Evolutionary conservation across 1,140 invertebrate genomes (phyloP).

Genomic region (Polypedilum vanderplanki): DNA sequence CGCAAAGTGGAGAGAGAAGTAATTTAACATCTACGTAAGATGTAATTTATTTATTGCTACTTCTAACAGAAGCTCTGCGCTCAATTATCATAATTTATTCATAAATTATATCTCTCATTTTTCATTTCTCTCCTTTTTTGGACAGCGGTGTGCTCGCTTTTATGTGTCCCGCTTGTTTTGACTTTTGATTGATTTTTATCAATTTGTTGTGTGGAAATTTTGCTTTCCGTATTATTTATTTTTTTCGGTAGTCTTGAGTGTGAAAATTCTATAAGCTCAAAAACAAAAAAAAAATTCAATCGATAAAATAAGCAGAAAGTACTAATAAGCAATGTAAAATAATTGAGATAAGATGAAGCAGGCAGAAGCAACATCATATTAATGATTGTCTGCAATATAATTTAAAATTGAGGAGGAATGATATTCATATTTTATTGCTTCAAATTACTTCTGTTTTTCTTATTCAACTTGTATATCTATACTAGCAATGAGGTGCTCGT

Average conservation of each 20-base stretch:
- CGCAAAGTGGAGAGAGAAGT: not conserved
- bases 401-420: not conserved
- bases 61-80: conserved; percentile 23
- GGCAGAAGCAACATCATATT: not conserved
- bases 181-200: conserved; percentile 28
- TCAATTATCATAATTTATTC: conserved; percentile 28
- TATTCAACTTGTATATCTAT: not conserved
- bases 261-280: not conserved
- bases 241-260: not conserved
- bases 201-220: not conserved
- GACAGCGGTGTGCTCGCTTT: not conserved
- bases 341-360: not conserved
- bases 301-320: not conserved
- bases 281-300: not conserved
- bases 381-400: conserved; percentile 21
- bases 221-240: not conserved
- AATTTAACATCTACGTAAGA: not conserved
- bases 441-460: conserved; percentile 21
- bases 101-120: conserved; percentile 25
- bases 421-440: conserved; percentile 27
- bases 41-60: conserved; percentile 28
- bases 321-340: not conserved
- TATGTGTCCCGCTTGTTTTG: conserved; percentile 1
- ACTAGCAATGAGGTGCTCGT: not conserved
- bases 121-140: not conserved